These are phyloP conservation scores for Saimiri boliviensis DNA, from an alignment of 2,113 vertebrate genomes.

Conservation along the genomic window DNA sequence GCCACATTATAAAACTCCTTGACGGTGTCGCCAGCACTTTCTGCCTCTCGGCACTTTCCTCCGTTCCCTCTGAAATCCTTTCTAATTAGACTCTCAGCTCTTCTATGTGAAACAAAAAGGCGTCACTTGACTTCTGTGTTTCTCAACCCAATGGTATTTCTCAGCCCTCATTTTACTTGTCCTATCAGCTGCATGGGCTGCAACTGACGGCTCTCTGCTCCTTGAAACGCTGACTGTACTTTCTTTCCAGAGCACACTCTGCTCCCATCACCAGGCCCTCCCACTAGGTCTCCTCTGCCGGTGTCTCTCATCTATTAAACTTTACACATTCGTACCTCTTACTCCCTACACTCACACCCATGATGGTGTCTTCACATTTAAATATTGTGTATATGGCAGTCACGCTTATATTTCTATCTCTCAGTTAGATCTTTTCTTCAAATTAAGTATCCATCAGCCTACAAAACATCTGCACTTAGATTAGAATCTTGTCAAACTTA, in stretches of 20 bases:
- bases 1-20: neutral
- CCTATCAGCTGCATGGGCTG: too few species aligned
- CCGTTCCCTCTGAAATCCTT: neutral
- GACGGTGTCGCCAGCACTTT: neutral
- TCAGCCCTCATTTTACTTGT: neutral
- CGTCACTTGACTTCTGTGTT: neutral
- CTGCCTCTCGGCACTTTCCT: neutral
- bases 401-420: neutral
- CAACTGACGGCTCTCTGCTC: too few species aligned
- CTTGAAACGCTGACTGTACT: neutral
- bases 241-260: neutral
- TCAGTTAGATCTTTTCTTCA: neutral
- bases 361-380: neutral
- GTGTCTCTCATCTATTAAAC: neutral
- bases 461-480: neutral
- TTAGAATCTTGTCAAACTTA: neutral
- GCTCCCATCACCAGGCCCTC: neutral
- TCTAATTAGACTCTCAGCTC: neutral
- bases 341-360: fast-evolving
- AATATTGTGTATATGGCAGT: neutral
- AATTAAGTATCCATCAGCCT: neutral
- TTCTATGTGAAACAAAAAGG: neutral
- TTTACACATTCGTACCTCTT: neutral
- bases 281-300: too few species aligned
- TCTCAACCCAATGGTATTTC: neutral